Conservation (phyloP, 2,113 vertebrate genomes). For the Bos taurus region ARS-UCD2.0 NC_037337.1:13667001-13667500, state of each 20-base stretch:
- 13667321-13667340: background rate
- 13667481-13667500: slow-evolving; percentile 20
- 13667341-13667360: background rate
- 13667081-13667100: background rate
- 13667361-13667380: slow-evolving; percentile 56
- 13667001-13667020: background rate
- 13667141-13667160: background rate
- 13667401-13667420: slow-evolving; percentile 68
- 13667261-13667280: background rate
- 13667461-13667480: slow-evolving; percentile 13
- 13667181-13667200: background rate
- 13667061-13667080: background rate
- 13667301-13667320: background rate
- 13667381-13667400: slow-evolving; percentile 63
- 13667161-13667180: background rate
- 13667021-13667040: background rate
- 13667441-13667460: slow-evolving; percentile 25
- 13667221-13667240: background rate
- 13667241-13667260: background rate
- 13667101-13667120: background rate
- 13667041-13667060: background rate
- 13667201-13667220: background rate
- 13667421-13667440: slow-evolving; percentile 63
- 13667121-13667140: background rate
- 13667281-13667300: background rate